These are phyloP conservation scores for Crotophaga sulcirostris DNA, from an alignment of 2,113 vertebrate species.

Conservation along the genomic window DNA sequence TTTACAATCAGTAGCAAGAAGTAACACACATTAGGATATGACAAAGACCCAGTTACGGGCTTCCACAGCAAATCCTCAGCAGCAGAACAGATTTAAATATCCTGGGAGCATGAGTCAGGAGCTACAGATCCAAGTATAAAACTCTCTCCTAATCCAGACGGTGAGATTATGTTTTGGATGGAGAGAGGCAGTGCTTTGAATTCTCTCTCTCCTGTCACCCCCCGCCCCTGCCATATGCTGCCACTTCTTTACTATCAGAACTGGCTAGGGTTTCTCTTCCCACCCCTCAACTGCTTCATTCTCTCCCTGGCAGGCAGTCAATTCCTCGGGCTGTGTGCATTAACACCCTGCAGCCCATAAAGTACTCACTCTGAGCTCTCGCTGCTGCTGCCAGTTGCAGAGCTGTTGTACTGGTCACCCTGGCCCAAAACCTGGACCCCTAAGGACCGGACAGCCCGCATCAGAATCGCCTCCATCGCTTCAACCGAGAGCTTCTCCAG, in stretches of 20 bases:
- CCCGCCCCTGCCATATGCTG: constrained; percentile 15
- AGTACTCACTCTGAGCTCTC: constrained; percentile 83
- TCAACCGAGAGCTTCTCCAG: constrained; percentile 90
- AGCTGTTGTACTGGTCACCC: constrained; percentile 34
- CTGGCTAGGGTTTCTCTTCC: constrained; percentile 48
- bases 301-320: constrained; percentile 70
- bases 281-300: constrained; percentile 44
- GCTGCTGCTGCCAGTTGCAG: constrained; percentile 72
- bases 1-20: constrained; percentile 1
- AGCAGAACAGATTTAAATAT: constrained; percentile 24
- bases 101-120: background rate
- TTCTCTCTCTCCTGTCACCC: constrained; percentile 27
- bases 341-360: constrained; percentile 74
- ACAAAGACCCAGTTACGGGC: background rate
- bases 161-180: constrained; percentile 21
- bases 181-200: background rate
- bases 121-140: constrained; percentile 20
- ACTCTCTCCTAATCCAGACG: background rate
- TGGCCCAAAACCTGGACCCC: constrained; percentile 83
- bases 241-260: constrained; percentile 53
- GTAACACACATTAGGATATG: background rate
- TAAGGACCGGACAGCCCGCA: constrained; percentile 83
- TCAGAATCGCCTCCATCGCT: constrained; percentile 87
- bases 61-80: constrained; percentile 24
- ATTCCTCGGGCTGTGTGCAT: constrained; percentile 62